These are phyloP conservation scores for Pseudomyrmex dendroicus DNA, from an alignment of 1,140 invertebrate genomes.

Conservation along the genomic window DNA sequence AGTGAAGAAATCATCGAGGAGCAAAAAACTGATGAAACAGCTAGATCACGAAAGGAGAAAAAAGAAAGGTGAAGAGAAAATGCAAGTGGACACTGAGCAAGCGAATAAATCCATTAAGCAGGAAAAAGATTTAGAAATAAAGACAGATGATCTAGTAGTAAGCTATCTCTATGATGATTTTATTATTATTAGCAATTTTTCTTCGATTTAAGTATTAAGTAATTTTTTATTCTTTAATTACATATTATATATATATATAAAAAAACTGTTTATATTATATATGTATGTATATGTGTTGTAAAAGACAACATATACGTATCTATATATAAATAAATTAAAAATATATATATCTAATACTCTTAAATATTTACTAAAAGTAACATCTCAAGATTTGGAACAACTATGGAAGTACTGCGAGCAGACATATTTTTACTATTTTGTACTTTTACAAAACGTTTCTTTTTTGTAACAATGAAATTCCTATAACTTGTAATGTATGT, in stretches of 20 bases:
- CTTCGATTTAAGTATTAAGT: conserved; percentile 57
- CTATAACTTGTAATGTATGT: conserved; percentile 1
- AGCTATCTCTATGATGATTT: conserved; percentile 84
- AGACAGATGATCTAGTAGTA: conserved; percentile 87
- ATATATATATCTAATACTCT: conserved; percentile 1
- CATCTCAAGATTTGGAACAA: conserved; percentile 60
- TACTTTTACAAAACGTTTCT: conserved; percentile 30
- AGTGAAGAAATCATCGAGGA: conserved; percentile 97
- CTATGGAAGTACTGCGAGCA: conserved; percentile 46
- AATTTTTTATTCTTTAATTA: conserved; percentile 9
- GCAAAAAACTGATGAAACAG: conserved; percentile 94
- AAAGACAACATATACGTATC: too few species aligned
- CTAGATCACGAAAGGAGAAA: conserved; percentile 92
- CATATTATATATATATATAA: conserved; percentile 10
- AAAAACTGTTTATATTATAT: conserved; percentile 15
- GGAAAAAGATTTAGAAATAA: conserved; percentile 87
- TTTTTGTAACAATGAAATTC: too few species aligned
- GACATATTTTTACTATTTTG: conserved; percentile 28
- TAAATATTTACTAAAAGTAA: conserved; percentile 24
- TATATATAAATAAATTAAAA: too few species aligned
- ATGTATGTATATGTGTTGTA: too few species aligned
- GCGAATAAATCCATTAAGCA: conserved; percentile 83
- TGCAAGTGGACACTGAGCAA: conserved; percentile 84
- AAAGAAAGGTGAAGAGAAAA: conserved; percentile 88
- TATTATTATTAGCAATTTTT: conserved; percentile 80